phyloP scores from a whole-genome alignment of 2,888 invertebrate species.

The Galerucella calmariensis region DNA sequence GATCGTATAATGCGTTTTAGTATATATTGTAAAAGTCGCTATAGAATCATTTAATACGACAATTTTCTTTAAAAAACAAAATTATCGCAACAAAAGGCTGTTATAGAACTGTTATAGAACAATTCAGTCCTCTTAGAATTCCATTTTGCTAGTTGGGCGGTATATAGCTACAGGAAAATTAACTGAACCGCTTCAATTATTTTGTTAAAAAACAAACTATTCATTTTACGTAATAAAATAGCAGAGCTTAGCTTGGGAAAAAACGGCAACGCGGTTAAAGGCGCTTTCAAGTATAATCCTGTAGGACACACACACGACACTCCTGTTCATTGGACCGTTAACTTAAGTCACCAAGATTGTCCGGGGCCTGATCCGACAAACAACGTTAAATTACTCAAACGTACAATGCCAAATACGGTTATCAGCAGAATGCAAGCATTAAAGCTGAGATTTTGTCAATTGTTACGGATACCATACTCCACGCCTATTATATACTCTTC shows the following conservation, averaged over 20 bases:
- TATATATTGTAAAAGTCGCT: too few relatives aligned
- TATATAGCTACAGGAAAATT: neutral
- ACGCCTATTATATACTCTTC: conserved; percentile 44
- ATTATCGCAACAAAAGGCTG: too few relatives aligned
- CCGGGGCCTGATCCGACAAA: conserved; percentile 45
- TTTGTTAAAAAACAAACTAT: conserved; percentile 21
- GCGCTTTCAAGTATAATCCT: conserved; percentile 43
- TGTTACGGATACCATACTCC: conserved; percentile 43
- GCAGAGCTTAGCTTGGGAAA: conserved; percentile 18
- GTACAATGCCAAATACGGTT: conserved; percentile 50
- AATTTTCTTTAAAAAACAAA: too few relatives aligned
- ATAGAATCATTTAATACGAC: too few relatives aligned
- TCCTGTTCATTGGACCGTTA: conserved; percentile 45
- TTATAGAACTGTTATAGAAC: too few relatives aligned
- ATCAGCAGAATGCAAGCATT: conserved; percentile 51
- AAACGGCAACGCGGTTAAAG: conserved; percentile 28
- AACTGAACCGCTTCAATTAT: conserved; percentile 8
- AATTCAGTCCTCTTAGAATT: too few relatives aligned
- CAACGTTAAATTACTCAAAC: conserved; percentile 53
- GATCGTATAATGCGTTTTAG: too few relatives aligned
- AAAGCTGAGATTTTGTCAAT: conserved; percentile 46
- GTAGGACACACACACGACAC: conserved; percentile 44
- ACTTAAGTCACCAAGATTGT: conserved; percentile 49
- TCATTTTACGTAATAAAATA: conserved; percentile 27
- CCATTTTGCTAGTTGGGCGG: too few relatives aligned